A percentile compares a stretch with the other conserved stretches of the same genome.
Conservation (phyloP, 2,888 invertebrate genomes). For the Ferrisia virgata region DNA sequence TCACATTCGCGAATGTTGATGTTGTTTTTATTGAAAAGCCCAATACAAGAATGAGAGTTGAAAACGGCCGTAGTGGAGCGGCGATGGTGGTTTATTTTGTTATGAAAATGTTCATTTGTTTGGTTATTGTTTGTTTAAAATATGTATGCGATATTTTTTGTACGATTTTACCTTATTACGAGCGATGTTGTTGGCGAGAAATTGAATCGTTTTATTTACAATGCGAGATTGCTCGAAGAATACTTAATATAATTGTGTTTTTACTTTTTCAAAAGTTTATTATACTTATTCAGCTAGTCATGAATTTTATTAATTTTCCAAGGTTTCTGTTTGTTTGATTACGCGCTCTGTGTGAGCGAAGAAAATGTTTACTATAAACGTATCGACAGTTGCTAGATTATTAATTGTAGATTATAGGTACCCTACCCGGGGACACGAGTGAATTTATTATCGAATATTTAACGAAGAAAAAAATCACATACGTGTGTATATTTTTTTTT, state of each 20-base stretch:
- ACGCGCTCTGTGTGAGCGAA: neutral
- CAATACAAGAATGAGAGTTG: no score
- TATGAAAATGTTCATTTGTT: neutral
- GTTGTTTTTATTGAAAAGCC: neutral
- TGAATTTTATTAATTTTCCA: neutral
- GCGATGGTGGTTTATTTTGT: neutral
- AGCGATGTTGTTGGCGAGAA: neutral
- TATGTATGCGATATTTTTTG: neutral
- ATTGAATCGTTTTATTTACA: constrained; percentile 6
- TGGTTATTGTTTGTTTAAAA: neutral
- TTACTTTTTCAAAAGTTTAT: neutral
- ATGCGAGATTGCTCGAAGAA: neutral
- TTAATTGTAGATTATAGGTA: neutral
- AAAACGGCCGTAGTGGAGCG: no score
- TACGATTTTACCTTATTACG: neutral
- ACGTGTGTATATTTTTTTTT: no score
- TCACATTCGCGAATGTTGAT: neutral
- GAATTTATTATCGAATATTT: neutral
- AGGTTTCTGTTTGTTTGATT: neutral
- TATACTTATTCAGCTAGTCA: neutral
- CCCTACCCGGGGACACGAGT: neutral
- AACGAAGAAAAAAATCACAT: neutral
- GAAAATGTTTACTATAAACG: neutral
- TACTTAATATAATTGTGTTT: neutral
- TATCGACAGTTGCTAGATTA: neutral